phyloP scores from a whole-genome alignment of 2,113 vertebrate species.

The Nannobrachium achirus region DNA sequence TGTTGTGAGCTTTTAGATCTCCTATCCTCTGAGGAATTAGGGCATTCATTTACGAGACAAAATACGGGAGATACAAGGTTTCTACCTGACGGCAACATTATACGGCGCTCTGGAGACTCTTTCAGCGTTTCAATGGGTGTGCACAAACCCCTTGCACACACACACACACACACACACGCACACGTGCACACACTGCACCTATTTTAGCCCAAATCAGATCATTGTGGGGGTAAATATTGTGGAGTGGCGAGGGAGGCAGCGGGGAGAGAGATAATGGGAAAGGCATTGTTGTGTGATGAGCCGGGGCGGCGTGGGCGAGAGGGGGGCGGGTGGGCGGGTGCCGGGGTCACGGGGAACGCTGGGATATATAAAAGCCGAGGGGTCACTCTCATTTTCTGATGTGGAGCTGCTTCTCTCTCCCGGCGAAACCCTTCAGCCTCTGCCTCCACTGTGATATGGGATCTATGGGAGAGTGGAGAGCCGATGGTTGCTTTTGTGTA shows the following conservation, averaged over 20 bases:
- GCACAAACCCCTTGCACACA: not conserved
- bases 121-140: not conserved
- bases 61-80: not conserved
- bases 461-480: conserved; percentile 26
- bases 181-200: conserved; percentile 1
- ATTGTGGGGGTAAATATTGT: conserved; percentile 53
- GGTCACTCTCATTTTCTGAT: conserved; percentile 63
- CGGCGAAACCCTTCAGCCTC: conserved; percentile 21
- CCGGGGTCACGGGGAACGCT: not conserved
- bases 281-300: conserved; percentile 62
- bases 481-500: conserved; percentile 1
- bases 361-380: conserved; percentile 49
- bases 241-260: conserved; percentile 37
- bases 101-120: not conserved
- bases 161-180: conserved; percentile 6
- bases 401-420: conserved; percentile 31
- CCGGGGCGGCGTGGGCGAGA: conserved; percentile 25
- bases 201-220: conserved; percentile 41
- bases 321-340: conserved; percentile 37
- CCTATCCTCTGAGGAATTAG: not conserved
- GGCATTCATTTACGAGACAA: not conserved
- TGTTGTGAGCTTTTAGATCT: not conserved
- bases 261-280: conserved; percentile 61
- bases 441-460: conserved; percentile 34
- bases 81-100: too few relatives aligned